Base-by-base conservation (phyloP, 2,888 invertebrate species). In the Luperina nickerlii region DNA sequence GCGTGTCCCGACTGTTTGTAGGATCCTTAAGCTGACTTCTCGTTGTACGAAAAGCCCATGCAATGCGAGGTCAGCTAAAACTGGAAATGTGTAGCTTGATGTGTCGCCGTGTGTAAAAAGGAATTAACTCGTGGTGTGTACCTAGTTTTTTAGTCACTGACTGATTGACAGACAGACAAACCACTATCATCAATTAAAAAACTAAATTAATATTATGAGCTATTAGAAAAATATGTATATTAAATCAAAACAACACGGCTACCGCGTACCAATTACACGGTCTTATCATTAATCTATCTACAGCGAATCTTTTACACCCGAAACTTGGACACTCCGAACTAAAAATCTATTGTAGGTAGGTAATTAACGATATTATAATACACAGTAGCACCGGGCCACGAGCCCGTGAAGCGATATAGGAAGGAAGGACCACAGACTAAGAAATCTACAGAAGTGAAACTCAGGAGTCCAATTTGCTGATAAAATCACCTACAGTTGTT, bases 281-380 rank as follows among this genome's bases (percentile, higher is more conserved):
- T n/a, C 20, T 60, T 88, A 88, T 81, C 82, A n/a, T 15, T 54
- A 54, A 88, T 85, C 85, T 85, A 81, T 85, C 85, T 85, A 76
- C 72, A 54, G 20, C 60, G 67, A 79, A 68, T 86, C 62, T 76
- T 72, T 86, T 83, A 86, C 83, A 74, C 68, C 88, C 77, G 54
- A 86, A 88, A 82, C 62, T 86, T 48, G 48, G 48, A 48, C 48
- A 48, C 76, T 82, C 74, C 60, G 82, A 82, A 85, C 66, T 75
- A 76, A 86, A 82, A 79, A 78, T 79, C 60, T 66, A 63, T 86
- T 63, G 63, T 74, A 51, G 51, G 76, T 70, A 69, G 72, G 81
- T 89, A 86, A 88, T 88, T 84, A 84, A 87, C 76, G 67, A 86
- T 83, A 86, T 84, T 83, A 82, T 75, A 75, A 84, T 76, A 83